phyloP scores from a whole-genome alignment of 2,113 vertebrate genomes.

The Lanius ludovicianus region DNA sequence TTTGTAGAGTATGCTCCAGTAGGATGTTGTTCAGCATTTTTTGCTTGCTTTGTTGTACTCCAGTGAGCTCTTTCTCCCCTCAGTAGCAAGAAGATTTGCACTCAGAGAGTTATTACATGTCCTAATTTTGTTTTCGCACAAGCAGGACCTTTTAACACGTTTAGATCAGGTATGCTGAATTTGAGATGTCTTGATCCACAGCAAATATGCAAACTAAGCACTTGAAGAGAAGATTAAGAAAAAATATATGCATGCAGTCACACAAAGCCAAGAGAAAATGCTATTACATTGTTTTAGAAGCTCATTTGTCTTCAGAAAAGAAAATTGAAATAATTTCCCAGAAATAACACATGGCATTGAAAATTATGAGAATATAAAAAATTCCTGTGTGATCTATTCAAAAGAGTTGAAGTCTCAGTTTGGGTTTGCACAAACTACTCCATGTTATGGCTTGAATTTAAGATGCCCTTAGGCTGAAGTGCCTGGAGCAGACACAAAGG shows the following conservation, averaged over 20 bases:
- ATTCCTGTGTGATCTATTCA: not conserved
- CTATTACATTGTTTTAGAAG: not conserved
- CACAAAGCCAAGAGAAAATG: not conserved
- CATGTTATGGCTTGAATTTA: not conserved
- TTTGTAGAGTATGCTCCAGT: not conserved
- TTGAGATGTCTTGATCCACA: not conserved
- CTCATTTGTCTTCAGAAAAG: not conserved
- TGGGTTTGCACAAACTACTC: not conserved
- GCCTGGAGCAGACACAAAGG: not conserved
- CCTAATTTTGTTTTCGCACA: not conserved
- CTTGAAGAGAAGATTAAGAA: not conserved
- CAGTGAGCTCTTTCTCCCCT: not conserved
- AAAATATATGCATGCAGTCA: not conserved
- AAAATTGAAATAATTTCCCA: not conserved
- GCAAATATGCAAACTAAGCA: not conserved
- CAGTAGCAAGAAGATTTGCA: not conserved
- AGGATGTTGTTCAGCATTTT: not conserved
- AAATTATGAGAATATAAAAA: not conserved
- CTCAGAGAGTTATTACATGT: not conserved
- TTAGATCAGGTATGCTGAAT: not conserved
- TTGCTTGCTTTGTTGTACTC: not conserved
- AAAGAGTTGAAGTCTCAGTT: not conserved
- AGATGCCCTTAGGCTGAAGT: not conserved
- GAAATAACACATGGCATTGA: not conserved
- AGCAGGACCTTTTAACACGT: not conserved